Base-by-base conservation (phyloP, 2,888 invertebrate genomes). In the Leptinotarsa rubiginosa region DNA sequence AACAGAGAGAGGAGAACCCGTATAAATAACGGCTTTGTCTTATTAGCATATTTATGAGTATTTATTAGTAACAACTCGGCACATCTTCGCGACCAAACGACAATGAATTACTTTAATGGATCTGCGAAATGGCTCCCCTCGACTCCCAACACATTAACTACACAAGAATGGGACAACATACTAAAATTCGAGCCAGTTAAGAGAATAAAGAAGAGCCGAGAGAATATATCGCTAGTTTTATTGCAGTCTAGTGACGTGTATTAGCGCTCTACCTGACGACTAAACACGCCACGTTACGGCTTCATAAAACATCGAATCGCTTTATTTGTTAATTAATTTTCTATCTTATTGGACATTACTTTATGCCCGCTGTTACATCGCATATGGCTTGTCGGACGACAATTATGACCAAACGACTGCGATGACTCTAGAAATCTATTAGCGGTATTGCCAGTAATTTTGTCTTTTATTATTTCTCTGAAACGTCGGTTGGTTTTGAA, bases 161-260 rank as follows among this genome's bases (percentile, higher is more conserved):
- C 85, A 85, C 85, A 83, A 82, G 86, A 87, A 87, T 85, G 86
- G 86, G 86, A 86, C 86, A 84, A 84, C 85, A 83, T 81, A 85
- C 85, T 84, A 83, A 87, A 86, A 87, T 87, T 87, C 86, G 87
- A 86, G 86, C 86, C 86, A 85, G 85, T 86, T 86, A 86, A 86
- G 86, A 85, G 86, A 86, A 86, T 87, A 87, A 87, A 87, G 86
- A 87, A 86, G 85, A 84, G 84, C 82, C 82, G 81, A 84, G 82
- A 69, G 84, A 85, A 86, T 86, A 86, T 86, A 86, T 83, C 85
- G 83, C 85, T 84, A 84, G 86, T 86, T 87, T 87, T 87, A 87
- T 86, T 84, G 83, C 85, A 77, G 78, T 82, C 82, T 80, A 84
- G 85, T 85, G 87, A 87, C 87, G 85, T 83, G 85, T 86, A 87